Base-by-base conservation (phyloP, 2,888 invertebrate species). In the Nomada ferruginata region DNA sequence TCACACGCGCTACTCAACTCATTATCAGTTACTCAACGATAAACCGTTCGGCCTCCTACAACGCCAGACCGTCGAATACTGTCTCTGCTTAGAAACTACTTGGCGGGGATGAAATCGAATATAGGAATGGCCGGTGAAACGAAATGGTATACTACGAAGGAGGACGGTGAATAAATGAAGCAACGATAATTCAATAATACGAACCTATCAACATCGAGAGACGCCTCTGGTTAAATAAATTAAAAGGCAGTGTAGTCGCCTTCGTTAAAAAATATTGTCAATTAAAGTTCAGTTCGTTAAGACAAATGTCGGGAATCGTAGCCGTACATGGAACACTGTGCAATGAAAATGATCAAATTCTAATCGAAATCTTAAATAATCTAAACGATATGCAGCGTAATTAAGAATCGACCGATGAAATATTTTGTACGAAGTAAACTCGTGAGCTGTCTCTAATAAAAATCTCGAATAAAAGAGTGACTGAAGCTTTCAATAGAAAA, bases 41-140 rank as follows among this genome's bases (percentile, higher is more conserved):
- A 92, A 91, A 91, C 89, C 89, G 79, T 87, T 90, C 85, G 90
- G 78, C 88, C 88, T 89, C 83, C 89, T 90, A 63, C 74, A 76
- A 92, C 91, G 91, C 91, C 92, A 92, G 90, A 92, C 90, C 89
- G 89, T 91, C 90, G 89, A 93, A 93, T 92, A 93, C 92, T 92
- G 91, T 91, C 89, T 88, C 89, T 90, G 88, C 89, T 89, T 92
- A 90, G 85, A 88, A 87, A 85, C 89, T 91, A 85, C 76, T 80
- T 85, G 83, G 83, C 83, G 71, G 83, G 82, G 63, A 36, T 72
- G 68, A 85, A 84, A 29, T 75, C 66, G 74, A 82, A 79, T 65
- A 52, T 47, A 50, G 79, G 75, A 85, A 78, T 85, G 79, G 74
- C 72, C 61, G 80, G 83, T 78, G 71, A 79, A 85, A 84, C 79